phyloP scores from a whole-genome alignment of 2,797 vertebrate species.

The Mormyrops attenuatus region DNA sequence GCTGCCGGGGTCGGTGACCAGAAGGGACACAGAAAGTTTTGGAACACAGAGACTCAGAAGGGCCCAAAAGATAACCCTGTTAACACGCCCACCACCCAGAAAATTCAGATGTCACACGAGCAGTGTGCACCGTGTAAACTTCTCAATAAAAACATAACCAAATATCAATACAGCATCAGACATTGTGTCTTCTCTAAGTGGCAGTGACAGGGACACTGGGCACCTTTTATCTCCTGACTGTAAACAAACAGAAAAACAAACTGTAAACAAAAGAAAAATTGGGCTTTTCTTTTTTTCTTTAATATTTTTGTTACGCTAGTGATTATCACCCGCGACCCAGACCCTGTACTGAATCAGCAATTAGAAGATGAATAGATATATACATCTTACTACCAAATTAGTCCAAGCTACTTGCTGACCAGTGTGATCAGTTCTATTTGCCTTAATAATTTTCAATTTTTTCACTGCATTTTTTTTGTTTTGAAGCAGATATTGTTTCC shows the following conservation, averaged over 20 bases:
- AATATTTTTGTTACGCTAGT: background rate
- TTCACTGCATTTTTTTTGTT: background rate
- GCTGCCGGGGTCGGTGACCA: background rate
- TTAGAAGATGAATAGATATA: background rate
- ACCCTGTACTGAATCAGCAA: background rate
- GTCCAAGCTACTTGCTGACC: background rate
- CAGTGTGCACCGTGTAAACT: background rate
- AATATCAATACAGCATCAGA: background rate
- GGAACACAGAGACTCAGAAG: background rate
- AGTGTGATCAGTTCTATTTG: background rate
- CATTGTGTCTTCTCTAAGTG: background rate
- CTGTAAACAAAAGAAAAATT: background rate
- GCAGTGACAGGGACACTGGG: background rate
- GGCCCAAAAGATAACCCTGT: background rate
- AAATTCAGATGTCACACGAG: background rate
- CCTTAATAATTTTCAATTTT: background rate
- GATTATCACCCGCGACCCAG: background rate
- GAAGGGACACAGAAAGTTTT: background rate
- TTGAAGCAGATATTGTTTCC: background rate
- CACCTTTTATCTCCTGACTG: background rate
- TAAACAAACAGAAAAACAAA: background rate
- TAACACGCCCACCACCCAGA: background rate
- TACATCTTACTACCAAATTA: background rate
- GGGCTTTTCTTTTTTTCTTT: background rate
- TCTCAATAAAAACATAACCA: background rate